Evolutionary conservation across 1,140 invertebrate genomes (phyloP).

Genomic region (Chironomus striatipennis): DNA sequence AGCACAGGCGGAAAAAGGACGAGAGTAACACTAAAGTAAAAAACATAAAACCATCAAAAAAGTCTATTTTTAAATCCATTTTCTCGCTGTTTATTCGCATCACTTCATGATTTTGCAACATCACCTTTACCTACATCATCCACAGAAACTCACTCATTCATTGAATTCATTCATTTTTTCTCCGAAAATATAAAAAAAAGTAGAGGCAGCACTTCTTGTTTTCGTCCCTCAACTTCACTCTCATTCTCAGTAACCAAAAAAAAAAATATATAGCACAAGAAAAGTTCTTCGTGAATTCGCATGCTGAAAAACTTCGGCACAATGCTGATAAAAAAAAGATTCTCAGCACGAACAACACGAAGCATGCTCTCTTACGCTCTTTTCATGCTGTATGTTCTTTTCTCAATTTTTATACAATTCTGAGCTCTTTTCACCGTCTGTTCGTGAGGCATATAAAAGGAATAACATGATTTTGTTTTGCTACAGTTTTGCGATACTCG

Average conservation of each 20-base stretch:
- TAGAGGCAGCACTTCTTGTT: background rate
- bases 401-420: background rate
- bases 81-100: background rate
- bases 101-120: background rate
- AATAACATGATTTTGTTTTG: conserved; percentile 3
- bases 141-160: background rate
- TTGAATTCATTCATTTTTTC: background rate
- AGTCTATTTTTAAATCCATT: background rate
- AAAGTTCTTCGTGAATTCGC: background rate
- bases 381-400: background rate
- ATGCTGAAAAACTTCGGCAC: background rate
- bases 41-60: background rate
- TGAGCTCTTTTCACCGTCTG: background rate
- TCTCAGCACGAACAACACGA: background rate
- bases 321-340: background rate
- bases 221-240: background rate
- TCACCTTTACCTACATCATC: background rate
- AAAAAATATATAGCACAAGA: too few relatives aligned
- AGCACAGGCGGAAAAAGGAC: background rate
- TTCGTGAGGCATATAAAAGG: conserved; percentile 7
- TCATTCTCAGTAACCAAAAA: background rate
- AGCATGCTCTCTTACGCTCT: background rate
- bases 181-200: too few relatives aligned
- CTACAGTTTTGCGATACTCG: conserved; percentile 5
- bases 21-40: background rate